A percentile compares a stretch with the other conserved stretches of the same genome.
Conservation (phyloP, 2,113 vertebrate species). For the Talpa occidentalis region DNA sequence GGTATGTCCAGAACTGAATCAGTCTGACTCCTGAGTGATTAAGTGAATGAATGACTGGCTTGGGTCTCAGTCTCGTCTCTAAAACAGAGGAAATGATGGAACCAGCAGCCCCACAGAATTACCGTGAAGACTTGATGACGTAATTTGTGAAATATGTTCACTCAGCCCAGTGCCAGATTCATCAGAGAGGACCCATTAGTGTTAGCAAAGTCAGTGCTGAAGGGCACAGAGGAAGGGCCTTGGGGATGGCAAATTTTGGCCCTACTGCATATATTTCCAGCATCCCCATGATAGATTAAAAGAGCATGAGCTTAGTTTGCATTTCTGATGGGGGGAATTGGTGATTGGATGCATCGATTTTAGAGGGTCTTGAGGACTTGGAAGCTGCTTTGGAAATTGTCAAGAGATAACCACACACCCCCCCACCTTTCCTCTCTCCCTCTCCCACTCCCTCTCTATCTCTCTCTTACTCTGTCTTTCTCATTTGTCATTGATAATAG, state of each 20-base stretch:
- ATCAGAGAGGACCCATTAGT: neutral
- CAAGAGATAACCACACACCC: neutral
- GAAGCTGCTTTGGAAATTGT: neutral
- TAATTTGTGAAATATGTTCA: fast-evolving
- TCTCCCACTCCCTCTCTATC: too few relatives aligned
- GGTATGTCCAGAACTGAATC: neutral
- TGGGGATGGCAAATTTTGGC: neutral
- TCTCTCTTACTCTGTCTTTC: neutral
- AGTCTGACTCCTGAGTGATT: neutral
- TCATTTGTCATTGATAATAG: neutral
- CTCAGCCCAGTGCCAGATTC: neutral
- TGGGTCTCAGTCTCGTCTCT: neutral
- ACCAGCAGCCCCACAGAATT: neutral
- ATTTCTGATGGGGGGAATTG: neutral
- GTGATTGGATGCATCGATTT: neutral
- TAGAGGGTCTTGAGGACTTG: neutral
- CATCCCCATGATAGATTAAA: neutral
- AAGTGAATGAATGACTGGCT: neutral
- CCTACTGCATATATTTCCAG: fast-evolving
- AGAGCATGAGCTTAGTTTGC: neutral
- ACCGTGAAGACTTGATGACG: neutral
- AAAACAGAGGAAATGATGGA: neutral
- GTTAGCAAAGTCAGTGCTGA: neutral
- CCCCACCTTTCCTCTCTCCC: too few relatives aligned
- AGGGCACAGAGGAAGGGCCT: too few relatives aligned